Evolutionary conservation across 2,113 vertebrate genomes (phyloP).

Genomic region (Eubucco bourcierii): DNA sequence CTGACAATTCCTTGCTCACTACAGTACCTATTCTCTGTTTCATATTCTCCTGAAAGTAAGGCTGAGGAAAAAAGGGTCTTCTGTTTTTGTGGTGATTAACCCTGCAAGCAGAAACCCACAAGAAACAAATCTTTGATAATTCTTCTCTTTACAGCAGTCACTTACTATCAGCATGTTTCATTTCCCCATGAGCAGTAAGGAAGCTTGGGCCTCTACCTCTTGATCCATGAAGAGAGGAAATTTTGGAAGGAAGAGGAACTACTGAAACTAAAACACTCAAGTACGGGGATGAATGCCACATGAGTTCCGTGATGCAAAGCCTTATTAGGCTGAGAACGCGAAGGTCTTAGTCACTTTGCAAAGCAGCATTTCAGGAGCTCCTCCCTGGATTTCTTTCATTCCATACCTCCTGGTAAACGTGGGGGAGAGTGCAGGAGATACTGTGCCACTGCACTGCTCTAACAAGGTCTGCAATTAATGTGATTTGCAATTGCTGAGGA

Average conservation of each 20-base stretch:
- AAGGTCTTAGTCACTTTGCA: not conserved
- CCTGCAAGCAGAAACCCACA: not conserved
- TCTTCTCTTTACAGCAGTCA: not conserved
- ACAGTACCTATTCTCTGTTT: not conserved
- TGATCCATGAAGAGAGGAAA: not conserved
- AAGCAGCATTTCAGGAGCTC: not conserved
- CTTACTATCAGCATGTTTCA: not conserved
- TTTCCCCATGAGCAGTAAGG: not conserved
- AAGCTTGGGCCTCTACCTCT: not conserved
- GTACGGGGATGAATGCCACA: not conserved
- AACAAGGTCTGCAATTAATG: not conserved
- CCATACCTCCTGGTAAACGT: not conserved
- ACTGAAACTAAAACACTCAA: not conserved
- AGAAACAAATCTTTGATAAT: not conserved
- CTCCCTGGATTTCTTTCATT: not conserved
- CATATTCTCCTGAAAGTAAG: not conserved
- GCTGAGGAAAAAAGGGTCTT: not conserved
- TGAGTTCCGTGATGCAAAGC: not conserved
- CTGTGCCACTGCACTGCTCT: not conserved
- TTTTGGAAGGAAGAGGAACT: not conserved
- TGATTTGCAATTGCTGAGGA: not conserved
- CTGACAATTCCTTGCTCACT: not conserved
- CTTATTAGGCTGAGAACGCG: not conserved
- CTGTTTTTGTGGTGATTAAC: not conserved
- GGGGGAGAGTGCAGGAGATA: not conserved